Percentiles rank a stretch among this genome's conserved stretches.
Evolutionary conservation across 2,113 vertebrate genomes (phyloP).

Genomic region (Procavia capensis): DNA sequence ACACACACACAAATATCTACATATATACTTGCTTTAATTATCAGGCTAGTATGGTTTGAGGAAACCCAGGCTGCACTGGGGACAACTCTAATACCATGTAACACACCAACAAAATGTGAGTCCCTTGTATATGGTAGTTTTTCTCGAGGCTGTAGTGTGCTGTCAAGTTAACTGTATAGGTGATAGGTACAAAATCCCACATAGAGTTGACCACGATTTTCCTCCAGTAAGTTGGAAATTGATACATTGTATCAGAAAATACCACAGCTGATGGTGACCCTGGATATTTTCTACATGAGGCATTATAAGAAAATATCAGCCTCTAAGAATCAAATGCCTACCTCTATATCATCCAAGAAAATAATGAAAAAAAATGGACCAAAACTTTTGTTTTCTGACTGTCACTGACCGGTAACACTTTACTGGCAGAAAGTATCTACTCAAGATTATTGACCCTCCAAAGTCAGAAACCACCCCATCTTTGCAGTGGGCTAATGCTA

Average conservation of each 20-base stretch:
- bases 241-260: neutral
- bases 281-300: neutral
- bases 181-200: neutral
- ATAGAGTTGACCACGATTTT: neutral
- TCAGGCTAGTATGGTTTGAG: neutral
- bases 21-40: neutral
- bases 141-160: neutral
- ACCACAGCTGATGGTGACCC: neutral
- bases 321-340: neutral
- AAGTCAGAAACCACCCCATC: neutral
- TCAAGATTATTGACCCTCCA: neutral
- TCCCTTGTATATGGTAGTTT: rapidly evolving
- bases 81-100: rapidly evolving
- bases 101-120: neutral
- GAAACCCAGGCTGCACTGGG: neutral
- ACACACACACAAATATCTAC: too few relatives aligned
- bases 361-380: neutral
- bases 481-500: neutral
- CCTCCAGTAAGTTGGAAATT: neutral
- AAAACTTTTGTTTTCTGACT: neutral
- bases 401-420: neutral
- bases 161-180: neutral
- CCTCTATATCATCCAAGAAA: neutral
- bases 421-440: neutral
- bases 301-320: rapidly evolving